phyloP scores from a whole-genome alignment of 2,888 invertebrate species.

The Altica lythri region DNA sequence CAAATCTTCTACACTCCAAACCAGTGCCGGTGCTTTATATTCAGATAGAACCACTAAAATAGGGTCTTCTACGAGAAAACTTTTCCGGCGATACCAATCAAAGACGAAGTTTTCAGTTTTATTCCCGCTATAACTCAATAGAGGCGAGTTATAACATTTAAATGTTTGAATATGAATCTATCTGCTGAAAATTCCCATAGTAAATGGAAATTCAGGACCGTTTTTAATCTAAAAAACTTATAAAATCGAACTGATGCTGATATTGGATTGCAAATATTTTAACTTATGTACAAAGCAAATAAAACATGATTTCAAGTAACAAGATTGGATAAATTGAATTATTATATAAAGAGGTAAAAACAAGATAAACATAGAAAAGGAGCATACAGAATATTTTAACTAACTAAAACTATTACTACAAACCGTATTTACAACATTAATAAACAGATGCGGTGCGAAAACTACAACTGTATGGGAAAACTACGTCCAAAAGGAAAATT shows the following conservation, averaged over 20 bases:
- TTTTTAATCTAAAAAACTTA: not conserved
- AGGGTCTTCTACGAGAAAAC: constrained; percentile 48
- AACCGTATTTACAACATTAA: no score
- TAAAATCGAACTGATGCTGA: not conserved
- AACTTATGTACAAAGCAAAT: no score
- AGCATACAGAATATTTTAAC: no score
- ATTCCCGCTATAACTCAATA: constrained; percentile 50
- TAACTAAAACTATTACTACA: no score
- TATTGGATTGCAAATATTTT: not conserved
- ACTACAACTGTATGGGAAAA: no score
- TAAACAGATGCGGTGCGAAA: no score
- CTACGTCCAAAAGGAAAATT: no score
- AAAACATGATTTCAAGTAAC: no score
- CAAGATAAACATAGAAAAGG: no score
- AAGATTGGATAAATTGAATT: no score
- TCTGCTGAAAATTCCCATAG: constrained; percentile 48
- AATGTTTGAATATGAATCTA: constrained; percentile 47
- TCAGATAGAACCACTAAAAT: constrained; percentile 51
- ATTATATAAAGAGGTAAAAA: no score
- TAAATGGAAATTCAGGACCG: constrained; percentile 34
- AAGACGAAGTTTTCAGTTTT: constrained; percentile 51
- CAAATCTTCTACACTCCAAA: constrained; percentile 42
- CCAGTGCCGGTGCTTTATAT: constrained; percentile 48
- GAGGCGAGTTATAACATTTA: constrained; percentile 44
- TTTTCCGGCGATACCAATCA: constrained; percentile 51